Percentiles rank a stretch among this genome's conserved stretches.
Conservation (phyloP, 2,797 vertebrate species). For the Ciconia nigra region DNA sequence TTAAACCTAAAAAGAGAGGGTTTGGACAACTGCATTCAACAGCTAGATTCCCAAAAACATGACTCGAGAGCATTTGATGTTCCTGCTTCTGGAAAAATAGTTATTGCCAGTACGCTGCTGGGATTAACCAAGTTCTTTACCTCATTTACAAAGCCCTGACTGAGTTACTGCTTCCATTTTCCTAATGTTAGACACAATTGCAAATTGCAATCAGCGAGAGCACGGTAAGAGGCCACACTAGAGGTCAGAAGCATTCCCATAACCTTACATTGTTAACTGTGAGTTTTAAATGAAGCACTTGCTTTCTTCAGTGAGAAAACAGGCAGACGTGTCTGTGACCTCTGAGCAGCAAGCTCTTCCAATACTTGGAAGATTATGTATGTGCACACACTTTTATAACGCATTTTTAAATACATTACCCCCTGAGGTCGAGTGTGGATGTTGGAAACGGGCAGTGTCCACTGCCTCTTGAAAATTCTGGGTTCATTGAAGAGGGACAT, state of each 20-base stretch:
- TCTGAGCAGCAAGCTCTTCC: not conserved
- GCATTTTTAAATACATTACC: fast-evolving
- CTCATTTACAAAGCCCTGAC: not conserved
- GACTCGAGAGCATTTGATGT: not conserved
- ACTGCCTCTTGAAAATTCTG: not conserved
- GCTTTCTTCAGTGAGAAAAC: not conserved
- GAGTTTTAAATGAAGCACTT: not conserved
- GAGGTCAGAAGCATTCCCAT: not conserved
- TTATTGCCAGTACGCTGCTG: not conserved
- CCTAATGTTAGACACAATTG: not conserved
- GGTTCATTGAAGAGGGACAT: not conserved
- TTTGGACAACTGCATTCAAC: not conserved
- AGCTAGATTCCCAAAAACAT: fast-evolving
- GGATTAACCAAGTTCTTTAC: not conserved
- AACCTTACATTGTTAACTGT: not conserved
- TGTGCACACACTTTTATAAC: fast-evolving
- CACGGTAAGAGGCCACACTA: fast-evolving
- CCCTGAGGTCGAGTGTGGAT: fast-evolving
- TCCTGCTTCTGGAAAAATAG: not conserved
- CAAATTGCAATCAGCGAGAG: not conserved
- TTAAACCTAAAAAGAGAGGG: not conserved
- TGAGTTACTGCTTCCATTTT: not conserved
- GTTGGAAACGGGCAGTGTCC: not conserved
- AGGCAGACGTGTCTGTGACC: not conserved
- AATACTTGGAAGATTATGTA: not conserved